Conservation (phyloP, 1,140 invertebrate genomes). For the Oscheius sp. region DNA sequence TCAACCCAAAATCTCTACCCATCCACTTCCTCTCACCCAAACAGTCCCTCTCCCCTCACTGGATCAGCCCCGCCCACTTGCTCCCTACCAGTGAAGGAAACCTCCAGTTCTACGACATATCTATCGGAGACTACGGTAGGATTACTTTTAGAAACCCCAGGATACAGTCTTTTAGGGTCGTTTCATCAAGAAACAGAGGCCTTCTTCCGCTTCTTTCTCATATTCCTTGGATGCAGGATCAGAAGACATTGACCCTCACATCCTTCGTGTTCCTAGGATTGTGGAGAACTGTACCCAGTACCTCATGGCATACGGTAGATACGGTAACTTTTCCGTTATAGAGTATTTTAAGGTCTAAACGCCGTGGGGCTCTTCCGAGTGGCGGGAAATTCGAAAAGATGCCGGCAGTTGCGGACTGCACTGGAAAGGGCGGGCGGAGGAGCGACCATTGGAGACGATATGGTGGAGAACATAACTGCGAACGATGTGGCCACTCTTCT, state of each 20-base stretch:
- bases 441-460: slow-evolving; percentile 21
- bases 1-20: slow-evolving; percentile 28
- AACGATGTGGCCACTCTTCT: slow-evolving; percentile 87
- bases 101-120: neutral
- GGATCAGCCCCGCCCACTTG: slow-evolving; percentile 18
- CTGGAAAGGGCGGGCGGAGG: slow-evolving; percentile 26
- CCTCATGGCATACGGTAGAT: slow-evolving; percentile 27
- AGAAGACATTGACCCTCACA: slow-evolving; percentile 28
- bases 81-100: slow-evolving; percentile 8
- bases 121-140: neutral
- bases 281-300: slow-evolving; percentile 36
- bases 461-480: slow-evolving; percentile 73
- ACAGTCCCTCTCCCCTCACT: slow-evolving; percentile 10
- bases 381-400: slow-evolving; percentile 34
- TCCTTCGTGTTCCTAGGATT: slow-evolving; percentile 29
- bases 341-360: slow-evolving; percentile 3
- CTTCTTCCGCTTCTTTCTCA: slow-evolving; percentile 23
- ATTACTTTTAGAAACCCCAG: neutral
- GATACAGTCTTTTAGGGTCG: slow-evolving; percentile 5
- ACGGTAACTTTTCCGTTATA: neutral
- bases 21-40: slow-evolving; percentile 13
- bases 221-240: slow-evolving; percentile 14
- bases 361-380: slow-evolving; percentile 36
- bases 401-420: slow-evolving; percentile 29
- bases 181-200: slow-evolving; percentile 24